A percentile compares a stretch with the other conserved stretches of the same genome.
phyloP scores from a whole-genome alignment of 2,113 vertebrate genomes.

The Oncorhynchus tshawytscha region DNA sequence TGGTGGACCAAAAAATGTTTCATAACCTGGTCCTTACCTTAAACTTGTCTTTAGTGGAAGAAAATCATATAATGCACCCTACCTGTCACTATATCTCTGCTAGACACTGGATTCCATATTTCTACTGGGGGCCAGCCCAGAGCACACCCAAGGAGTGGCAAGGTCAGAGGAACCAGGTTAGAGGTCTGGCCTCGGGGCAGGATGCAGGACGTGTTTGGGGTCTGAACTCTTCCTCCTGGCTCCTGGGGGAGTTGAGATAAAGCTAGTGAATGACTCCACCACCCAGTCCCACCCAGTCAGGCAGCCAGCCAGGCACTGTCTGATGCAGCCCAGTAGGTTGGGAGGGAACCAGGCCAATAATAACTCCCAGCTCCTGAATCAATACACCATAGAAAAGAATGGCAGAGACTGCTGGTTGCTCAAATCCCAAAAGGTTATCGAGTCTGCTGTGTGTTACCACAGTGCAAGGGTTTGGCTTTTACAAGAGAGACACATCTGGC shows the following conservation, averaged over 20 bases:
- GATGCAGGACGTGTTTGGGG: slow-evolving; percentile 32
- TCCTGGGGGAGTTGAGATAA: slow-evolving; percentile 37
- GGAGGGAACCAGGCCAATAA: slow-evolving; percentile 1
- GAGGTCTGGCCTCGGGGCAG: slow-evolving; percentile 10
- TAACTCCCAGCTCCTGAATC: slow-evolving; percentile 1
- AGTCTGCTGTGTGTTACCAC: slow-evolving; percentile 21
- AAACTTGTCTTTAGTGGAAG: too few species aligned
- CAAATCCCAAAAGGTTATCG: slow-evolving; percentile 27
- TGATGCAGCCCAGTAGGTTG: slow-evolving; percentile 17
- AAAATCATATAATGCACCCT: too few species aligned
- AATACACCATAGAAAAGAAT: slow-evolving; percentile 23
- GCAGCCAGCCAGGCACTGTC: background rate
- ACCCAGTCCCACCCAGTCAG: slow-evolving; percentile 15
- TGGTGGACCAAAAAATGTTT: too few species aligned
- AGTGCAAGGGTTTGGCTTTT: slow-evolving; percentile 6
- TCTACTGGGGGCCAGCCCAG: background rate
- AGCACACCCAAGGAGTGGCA: background rate
- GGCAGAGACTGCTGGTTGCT: slow-evolving; percentile 7
- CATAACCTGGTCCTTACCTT: too few species aligned
- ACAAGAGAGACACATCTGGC: slow-evolving; percentile 39
- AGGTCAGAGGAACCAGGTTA: slow-evolving; percentile 33
- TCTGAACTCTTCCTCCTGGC: slow-evolving; percentile 20
- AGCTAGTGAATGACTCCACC: slow-evolving; percentile 34
- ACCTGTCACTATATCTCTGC: too few species aligned
- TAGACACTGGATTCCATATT: too few species aligned